Percentiles rank a stretch among this genome's conserved stretches.
Evolutionary conservation across 64 coral and sea anemone genomes (phyloP).

Genomic region (Stichodactyla mertensii): DNA sequence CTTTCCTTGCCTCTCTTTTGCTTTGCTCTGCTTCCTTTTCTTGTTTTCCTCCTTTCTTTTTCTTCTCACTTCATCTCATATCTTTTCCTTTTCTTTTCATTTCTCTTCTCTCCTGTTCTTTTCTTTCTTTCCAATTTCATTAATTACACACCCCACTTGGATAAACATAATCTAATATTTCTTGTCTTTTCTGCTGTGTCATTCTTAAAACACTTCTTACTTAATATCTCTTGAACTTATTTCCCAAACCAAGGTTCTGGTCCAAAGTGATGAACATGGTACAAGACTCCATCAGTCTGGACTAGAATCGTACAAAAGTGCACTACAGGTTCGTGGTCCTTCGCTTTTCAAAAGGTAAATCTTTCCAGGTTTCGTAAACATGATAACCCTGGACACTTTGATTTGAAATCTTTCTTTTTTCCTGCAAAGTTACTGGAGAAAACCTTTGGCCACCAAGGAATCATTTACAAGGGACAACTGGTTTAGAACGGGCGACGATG

Average conservation of each 20-base stretch:
- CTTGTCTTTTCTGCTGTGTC: too few species aligned
- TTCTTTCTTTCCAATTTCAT: too few species aligned
- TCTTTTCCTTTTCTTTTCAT: too few species aligned
- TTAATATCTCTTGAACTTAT: too few species aligned
- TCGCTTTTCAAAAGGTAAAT: conserved; percentile 80
- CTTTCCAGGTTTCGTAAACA: not conserved
- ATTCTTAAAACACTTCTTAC: too few species aligned
- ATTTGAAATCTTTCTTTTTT: not conserved
- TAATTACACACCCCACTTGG: too few species aligned
- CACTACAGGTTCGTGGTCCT: conserved; percentile 67
- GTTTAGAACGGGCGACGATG: conserved; percentile 91
- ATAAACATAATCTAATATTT: too few species aligned
- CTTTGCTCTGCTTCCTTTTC: too few species aligned
- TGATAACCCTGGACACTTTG: not conserved
- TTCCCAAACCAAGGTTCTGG: conserved; percentile 46
- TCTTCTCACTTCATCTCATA: too few species aligned
- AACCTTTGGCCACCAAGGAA: conserved; percentile 60
- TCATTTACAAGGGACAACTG: conserved; percentile 75
- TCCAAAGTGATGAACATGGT: conserved; percentile 50
- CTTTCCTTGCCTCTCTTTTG: too few species aligned
- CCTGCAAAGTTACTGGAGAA: conserved; percentile 77
- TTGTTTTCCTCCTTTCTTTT: too few species aligned
- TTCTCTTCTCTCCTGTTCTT: too few species aligned
- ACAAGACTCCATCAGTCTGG: conserved; percentile 9
- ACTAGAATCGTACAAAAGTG: conserved; percentile 26